Evolutionary conservation across 2,113 vertebrate species (phyloP).

Genomic region (Kryptolebias marmoratus): DNA sequence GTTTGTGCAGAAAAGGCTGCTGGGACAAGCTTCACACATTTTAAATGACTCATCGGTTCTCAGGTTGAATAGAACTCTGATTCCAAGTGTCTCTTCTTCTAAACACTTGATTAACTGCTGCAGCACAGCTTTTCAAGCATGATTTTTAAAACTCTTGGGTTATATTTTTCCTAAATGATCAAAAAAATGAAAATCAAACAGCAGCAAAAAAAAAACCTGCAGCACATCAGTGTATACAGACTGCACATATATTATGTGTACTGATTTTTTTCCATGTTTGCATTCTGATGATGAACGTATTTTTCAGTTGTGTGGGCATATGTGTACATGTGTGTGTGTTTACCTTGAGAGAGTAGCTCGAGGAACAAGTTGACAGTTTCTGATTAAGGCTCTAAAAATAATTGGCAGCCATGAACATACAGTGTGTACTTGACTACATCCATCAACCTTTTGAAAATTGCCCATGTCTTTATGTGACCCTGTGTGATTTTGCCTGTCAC

Average conservation of each 20-base stretch:
- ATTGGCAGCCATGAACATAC: conserved; percentile 12
- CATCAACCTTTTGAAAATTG: conserved; percentile 9
- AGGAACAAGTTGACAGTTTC: conserved; percentile 21
- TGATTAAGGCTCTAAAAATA: conserved; percentile 3
- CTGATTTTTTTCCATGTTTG: conserved; percentile 62
- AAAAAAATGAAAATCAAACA: conserved; percentile 35
- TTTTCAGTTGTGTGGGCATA: conserved; percentile 62
- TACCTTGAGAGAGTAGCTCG: conserved; percentile 15
- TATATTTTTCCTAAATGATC: conserved; percentile 42
- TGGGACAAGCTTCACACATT: conserved; percentile 48
- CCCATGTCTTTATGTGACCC: conserved; percentile 39
- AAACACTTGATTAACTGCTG: conserved; percentile 46
- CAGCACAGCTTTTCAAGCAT: conserved; percentile 62
- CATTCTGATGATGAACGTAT: conserved; percentile 72
- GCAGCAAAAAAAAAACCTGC: conserved; percentile 11
- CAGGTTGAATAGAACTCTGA: conserved; percentile 72
- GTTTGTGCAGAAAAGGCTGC: conserved; percentile 13
- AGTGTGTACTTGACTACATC: conserved; percentile 23
- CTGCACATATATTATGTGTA: conserved; percentile 72
- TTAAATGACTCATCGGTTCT: conserved; percentile 70
- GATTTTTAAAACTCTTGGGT: conserved; percentile 50
- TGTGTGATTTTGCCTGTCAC: conserved; percentile 3
- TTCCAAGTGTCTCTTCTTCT: conserved; percentile 47
- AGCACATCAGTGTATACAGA: conserved; percentile 60
- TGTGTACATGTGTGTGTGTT: conserved; percentile 25